phyloP scores from a whole-genome alignment of 2,113 vertebrate species.

The Sturnus vulgaris region DNA sequence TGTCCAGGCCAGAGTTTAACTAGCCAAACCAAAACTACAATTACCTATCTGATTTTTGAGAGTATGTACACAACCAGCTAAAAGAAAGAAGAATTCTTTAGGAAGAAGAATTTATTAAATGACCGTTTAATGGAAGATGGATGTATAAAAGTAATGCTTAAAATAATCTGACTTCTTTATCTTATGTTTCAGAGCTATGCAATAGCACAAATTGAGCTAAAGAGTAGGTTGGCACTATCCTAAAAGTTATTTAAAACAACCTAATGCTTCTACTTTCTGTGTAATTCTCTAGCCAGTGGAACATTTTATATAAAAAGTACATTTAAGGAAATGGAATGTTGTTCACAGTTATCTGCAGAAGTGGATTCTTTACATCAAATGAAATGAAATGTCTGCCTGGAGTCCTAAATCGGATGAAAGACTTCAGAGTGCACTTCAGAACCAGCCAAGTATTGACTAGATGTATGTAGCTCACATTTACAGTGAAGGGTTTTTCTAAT shows the following conservation, averaged over 20 bases:
- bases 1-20: neutral
- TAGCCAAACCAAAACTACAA: neutral
- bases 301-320: neutral
- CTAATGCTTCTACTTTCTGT: neutral
- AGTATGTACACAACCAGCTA: neutral
- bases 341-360: neutral
- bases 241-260: neutral
- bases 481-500: neutral
- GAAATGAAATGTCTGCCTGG: neutral
- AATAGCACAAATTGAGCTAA: neutral
- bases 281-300: neutral
- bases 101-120: neutral
- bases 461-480: neutral
- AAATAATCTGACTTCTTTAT: neutral
- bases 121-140: neutral
- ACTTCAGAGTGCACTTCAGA: neutral
- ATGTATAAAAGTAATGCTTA: neutral
- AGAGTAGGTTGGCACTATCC: neutral
- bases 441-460: neutral
- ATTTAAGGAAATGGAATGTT: slow-evolving; percentile 15
- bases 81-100: neutral
- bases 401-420: slow-evolving; percentile 1
- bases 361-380: neutral
- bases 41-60: neutral
- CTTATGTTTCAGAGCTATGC: neutral